phyloP scores from a whole-genome alignment of 1,140 invertebrate species.

The Leptonema lineaticorne region DNA sequence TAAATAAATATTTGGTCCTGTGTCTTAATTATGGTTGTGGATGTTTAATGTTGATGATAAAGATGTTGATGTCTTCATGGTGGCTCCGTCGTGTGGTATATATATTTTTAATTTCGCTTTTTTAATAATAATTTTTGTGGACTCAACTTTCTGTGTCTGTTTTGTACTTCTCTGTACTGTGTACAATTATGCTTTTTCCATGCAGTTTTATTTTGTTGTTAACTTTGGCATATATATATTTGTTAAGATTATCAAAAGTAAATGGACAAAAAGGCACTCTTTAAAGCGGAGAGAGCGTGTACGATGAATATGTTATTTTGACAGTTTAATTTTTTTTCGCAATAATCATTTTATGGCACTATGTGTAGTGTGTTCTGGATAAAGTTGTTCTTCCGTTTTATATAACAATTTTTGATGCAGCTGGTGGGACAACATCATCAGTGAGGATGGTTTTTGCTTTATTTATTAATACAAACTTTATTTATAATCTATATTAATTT shows the following conservation, averaged over 20 bases:
- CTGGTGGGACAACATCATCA: conserved; percentile 8
- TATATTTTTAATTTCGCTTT: not conserved
- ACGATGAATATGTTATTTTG: not conserved
- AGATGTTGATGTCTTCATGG: conserved; percentile 3
- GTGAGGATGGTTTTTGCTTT: conserved; percentile 7
- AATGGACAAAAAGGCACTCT: conserved; percentile 21
- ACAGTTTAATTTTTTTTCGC: conserved; percentile 17
- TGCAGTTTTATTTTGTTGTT: conserved; percentile 27
- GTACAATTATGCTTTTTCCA: conserved; percentile 21
- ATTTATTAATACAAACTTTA: no score
- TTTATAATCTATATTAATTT: no score
- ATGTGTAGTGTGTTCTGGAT: conserved; percentile 22
- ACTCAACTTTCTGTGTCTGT: not conserved
- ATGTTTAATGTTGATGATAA: conserved; percentile 8
- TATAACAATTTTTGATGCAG: conserved; percentile 4
- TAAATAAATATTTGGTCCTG: not conserved
- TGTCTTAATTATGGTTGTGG: conserved; percentile 5
- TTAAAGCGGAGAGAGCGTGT: conserved; percentile 27
- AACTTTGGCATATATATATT: conserved; percentile 21
- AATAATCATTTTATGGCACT: no score
- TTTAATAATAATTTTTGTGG: not conserved
- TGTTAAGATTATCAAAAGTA: conserved; percentile 18
- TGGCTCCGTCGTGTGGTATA: not conserved
- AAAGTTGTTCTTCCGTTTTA: conserved; percentile 2
- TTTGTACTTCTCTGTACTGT: not conserved